Conservation (phyloP, 1,140 invertebrate species). For the Laodelphax striatellus region DNA sequence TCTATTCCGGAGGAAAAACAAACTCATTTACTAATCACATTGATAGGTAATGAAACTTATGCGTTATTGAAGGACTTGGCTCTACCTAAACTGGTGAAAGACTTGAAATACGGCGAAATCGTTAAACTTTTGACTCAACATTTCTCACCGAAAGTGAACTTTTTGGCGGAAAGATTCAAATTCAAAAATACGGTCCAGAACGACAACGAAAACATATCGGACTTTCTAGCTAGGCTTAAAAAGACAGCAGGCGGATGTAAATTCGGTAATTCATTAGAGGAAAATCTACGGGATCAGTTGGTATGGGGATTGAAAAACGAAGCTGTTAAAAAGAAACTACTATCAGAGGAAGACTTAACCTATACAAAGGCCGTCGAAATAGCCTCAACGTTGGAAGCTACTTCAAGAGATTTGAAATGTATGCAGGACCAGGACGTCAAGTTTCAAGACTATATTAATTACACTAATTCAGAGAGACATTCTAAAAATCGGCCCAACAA, state of each 20-base stretch:
- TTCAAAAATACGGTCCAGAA: neutral
- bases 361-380: neutral
- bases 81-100: neutral
- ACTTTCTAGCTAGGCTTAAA: neutral
- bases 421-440: neutral
- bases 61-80: slow-evolving; percentile 3
- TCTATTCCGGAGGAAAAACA: too few relatives aligned
- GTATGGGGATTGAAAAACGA: neutral
- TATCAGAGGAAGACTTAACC: neutral
- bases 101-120: neutral
- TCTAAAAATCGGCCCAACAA: neutral
- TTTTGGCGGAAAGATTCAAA: neutral
- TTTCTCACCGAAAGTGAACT: slow-evolving; percentile 2
- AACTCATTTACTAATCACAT: neutral
- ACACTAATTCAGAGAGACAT: neutral
- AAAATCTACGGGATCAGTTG: neutral
- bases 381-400: neutral
- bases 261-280: neutral
- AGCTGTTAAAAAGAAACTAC: neutral
- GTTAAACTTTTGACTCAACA: neutral
- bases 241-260: neutral
- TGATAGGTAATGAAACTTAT: neutral
- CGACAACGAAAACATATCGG: neutral
- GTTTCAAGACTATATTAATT: neutral
- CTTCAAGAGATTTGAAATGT: neutral